Evolutionary conservation across 2,797 vertebrate genomes (phyloP).

Genomic region (Sebastes hopkinsi): DNA sequence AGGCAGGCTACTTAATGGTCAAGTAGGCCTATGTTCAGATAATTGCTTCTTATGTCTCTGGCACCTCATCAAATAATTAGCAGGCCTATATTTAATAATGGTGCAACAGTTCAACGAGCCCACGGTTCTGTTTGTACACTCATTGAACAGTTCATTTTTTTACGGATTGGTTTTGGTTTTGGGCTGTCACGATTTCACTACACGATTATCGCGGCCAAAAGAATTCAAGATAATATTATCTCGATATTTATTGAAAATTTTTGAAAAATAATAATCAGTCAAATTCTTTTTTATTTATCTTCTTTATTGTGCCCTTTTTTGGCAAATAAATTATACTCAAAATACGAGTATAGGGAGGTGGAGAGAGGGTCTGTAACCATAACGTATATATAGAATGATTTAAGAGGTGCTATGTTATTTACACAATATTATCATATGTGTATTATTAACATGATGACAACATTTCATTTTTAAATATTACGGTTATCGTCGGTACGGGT

Average conservation of each 20-base stretch:
- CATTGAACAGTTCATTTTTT: rapidly evolving
- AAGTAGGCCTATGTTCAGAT: too few species aligned
- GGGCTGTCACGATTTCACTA: too few species aligned
- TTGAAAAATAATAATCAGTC: background rate
- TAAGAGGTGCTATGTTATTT: background rate
- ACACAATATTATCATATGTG: background rate
- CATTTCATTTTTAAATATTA: background rate
- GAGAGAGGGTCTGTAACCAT: background rate
- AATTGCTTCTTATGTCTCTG: too few species aligned
- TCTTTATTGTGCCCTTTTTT: background rate
- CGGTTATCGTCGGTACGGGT: background rate
- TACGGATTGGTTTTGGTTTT: rapidly evolving
- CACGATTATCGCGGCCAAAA: too few species aligned
- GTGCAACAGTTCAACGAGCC: too few species aligned
- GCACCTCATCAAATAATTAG: too few species aligned
- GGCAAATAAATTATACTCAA: background rate
- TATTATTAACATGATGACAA: background rate
- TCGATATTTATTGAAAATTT: background rate
- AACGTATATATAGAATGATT: background rate
- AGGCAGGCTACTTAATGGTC: too few species aligned
- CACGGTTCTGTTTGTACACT: too few species aligned
- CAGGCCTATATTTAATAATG: too few species aligned
- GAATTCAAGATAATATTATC: background rate
- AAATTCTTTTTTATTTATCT: background rate
- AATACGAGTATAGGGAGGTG: background rate